Conservation (phyloP, 2,888 invertebrate genomes). For the Dryomyza anilis region DNA sequence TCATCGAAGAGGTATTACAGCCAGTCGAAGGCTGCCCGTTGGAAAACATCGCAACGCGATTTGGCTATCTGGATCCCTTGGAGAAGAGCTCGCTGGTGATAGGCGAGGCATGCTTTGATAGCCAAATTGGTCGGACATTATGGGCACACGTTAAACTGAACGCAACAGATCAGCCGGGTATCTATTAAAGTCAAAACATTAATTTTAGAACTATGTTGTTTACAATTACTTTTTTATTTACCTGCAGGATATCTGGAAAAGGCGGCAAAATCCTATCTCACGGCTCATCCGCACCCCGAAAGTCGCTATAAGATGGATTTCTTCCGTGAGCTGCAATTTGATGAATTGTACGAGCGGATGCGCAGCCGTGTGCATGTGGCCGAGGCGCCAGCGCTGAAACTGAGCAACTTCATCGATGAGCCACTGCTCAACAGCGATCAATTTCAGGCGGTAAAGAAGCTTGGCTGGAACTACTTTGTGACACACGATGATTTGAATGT, state of each 20-base stretch:
- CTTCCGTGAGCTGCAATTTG: slow-evolving; percentile 43
- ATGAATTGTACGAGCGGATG: slow-evolving; percentile 43
- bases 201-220: no score
- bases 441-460: slow-evolving; percentile 41
- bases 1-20: slow-evolving; percentile 44
- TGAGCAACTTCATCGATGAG: slow-evolving; percentile 41
- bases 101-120: slow-evolving; percentile 48
- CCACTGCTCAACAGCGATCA: slow-evolving; percentile 42
- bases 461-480: slow-evolving; percentile 48
- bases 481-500: slow-evolving; percentile 40
- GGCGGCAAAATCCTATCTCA: slow-evolving; percentile 38
- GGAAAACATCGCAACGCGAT: slow-evolving; percentile 38
- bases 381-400: slow-evolving; percentile 37
- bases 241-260: slow-evolving; percentile 31
- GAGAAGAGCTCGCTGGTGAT: slow-evolving; percentile 39
- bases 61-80: slow-evolving; percentile 46
- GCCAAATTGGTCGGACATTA: slow-evolving; percentile 39
- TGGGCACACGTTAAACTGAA: slow-evolving; percentile 45
- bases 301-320: slow-evolving; percentile 45
- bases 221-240: slow-evolving; percentile 3
- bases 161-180: slow-evolving; percentile 7
- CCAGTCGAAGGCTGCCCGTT: slow-evolving; percentile 41
- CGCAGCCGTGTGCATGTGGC: slow-evolving; percentile 33
- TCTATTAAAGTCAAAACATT: no score
- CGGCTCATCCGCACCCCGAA: slow-evolving; percentile 39